phyloP scores from a whole-genome alignment of 2,888 invertebrate genomes.

The Spilosoma lubricipeda region DNA sequence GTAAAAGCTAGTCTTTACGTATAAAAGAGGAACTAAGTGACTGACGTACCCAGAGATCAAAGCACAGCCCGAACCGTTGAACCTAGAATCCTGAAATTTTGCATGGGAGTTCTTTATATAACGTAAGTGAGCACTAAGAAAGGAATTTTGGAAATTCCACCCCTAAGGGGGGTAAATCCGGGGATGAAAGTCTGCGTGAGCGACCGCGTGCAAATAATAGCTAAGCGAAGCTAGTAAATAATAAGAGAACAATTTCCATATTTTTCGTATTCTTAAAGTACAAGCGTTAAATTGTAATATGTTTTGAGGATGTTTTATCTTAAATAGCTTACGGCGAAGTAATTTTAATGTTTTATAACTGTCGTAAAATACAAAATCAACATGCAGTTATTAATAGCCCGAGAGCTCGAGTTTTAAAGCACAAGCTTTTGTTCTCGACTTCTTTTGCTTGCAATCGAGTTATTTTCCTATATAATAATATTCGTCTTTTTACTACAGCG shows the following conservation, averaged over 20 bases:
- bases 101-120: too few relatives aligned
- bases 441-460: not conserved
- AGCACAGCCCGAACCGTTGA: too few relatives aligned
- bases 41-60: too few relatives aligned
- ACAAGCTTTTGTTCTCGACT: not conserved
- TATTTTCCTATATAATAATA: not conserved
- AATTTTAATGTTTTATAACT: slow-evolving; percentile 40
- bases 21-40: too few relatives aligned
- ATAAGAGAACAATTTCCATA: not conserved
- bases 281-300: slow-evolving; percentile 11
- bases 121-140: too few relatives aligned
- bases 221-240: too few relatives aligned
- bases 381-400: slow-evolving; percentile 9
- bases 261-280: not conserved
- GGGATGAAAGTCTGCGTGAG: too few relatives aligned
- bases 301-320: slow-evolving; percentile 25
- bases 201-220: too few relatives aligned
- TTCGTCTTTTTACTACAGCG: not conserved
- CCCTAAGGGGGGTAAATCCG: too few relatives aligned
- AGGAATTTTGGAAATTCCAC: too few relatives aligned
- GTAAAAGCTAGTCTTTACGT: too few relatives aligned
- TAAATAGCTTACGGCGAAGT: slow-evolving; percentile 28
- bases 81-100: too few relatives aligned
- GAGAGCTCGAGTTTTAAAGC: not conserved
- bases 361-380: slow-evolving; percentile 40